Conservation (phyloP, 2,888 invertebrate species). For the Nemurella pictetii region DNA sequence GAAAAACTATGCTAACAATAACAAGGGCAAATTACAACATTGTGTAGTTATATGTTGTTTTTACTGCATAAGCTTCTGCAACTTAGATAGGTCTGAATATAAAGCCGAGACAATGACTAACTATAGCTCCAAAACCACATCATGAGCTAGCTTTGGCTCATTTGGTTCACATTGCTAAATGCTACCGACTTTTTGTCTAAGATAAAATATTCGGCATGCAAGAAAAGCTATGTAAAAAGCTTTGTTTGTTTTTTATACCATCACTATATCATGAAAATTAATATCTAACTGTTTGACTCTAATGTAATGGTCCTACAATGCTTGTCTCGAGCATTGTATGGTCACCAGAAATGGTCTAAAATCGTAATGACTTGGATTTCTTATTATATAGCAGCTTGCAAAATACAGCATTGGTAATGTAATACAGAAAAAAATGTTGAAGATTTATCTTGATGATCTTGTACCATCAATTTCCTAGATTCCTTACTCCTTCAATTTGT, state of each 20-base stretch:
- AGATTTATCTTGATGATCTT: no score
- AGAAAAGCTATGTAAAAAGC: background rate
- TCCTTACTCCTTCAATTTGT: no score
- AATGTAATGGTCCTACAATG: background rate
- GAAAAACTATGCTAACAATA: constrained; percentile 28
- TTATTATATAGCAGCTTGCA: constrained; percentile 34
- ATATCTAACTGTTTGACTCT: background rate
- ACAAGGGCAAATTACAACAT: background rate
- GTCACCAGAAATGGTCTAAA: background rate
- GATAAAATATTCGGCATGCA: background rate
- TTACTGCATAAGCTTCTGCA: background rate
- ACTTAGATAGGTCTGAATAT: background rate
- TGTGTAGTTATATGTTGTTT: background rate
- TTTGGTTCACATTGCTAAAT: background rate
- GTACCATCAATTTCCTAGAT: background rate
- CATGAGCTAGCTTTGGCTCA: background rate
- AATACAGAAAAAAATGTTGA: background rate
- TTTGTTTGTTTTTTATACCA: background rate
- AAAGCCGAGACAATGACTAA: background rate
- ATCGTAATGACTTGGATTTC: background rate
- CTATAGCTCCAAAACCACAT: background rate
- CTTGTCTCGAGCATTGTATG: background rate
- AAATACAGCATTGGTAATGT: constrained; percentile 18
- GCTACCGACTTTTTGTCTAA: background rate
- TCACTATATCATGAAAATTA: background rate